phyloP scores from a whole-genome alignment of 2,113 vertebrate species.

The Rhinolophus sinicus region DNA sequence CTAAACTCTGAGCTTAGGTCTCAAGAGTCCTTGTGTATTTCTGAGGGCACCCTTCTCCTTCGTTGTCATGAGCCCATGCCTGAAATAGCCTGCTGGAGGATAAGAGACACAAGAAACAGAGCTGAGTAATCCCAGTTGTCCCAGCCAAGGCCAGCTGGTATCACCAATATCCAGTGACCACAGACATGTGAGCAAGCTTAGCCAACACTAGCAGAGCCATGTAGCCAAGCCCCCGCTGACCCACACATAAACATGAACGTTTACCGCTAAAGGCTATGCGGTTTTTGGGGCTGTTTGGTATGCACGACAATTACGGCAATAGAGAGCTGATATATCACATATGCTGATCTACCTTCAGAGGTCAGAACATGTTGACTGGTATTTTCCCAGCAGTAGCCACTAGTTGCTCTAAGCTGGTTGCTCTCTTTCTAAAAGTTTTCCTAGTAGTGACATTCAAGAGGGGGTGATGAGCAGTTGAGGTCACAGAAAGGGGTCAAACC shows the following conservation, averaged over 20 bases:
- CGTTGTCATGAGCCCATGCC: neutral
- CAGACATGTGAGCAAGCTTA: neutral
- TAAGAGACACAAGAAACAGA: neutral
- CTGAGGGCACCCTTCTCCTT: neutral
- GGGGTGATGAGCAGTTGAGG: neutral
- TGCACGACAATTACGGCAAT: neutral
- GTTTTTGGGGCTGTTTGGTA: slow-evolving; percentile 22
- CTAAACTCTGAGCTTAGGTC: neutral
- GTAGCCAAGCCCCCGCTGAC: neutral
- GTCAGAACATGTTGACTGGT: neutral
- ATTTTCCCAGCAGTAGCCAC: neutral
- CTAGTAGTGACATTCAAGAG: slow-evolving; percentile 19
- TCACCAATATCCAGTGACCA: neutral
- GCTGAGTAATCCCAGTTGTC: neutral
- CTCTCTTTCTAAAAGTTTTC: slow-evolving; percentile 16
- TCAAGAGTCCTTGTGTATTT: neutral
- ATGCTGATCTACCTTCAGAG: neutral
- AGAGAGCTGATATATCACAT: neutral
- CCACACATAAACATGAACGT: neutral
- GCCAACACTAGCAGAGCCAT: slow-evolving; percentile 8
- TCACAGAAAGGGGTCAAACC: neutral
- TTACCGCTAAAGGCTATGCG: neutral
- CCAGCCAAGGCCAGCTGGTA: neutral
- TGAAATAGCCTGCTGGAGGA: neutral
- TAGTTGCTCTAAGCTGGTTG: neutral